These are phyloP conservation scores for Drosophila bocki DNA, from an alignment of 1,140 invertebrate genomes.

Conservation along the genomic window DNA sequence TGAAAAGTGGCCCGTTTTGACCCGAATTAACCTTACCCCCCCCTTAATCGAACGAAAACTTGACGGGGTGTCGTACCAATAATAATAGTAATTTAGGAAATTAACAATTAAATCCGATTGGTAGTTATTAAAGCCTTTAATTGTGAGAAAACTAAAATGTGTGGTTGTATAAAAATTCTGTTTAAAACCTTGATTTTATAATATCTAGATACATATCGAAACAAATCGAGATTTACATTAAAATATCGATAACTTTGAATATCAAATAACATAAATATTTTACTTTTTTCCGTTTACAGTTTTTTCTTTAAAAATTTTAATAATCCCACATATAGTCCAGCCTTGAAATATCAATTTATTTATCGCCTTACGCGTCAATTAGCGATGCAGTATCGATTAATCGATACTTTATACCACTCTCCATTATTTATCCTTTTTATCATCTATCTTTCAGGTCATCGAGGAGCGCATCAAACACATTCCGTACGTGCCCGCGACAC, in stretches of 20 bases:
- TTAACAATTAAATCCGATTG: not conserved
- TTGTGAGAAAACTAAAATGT: not conserved
- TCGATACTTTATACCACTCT: no score
- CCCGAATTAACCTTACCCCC: no score
- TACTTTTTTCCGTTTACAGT: not conserved
- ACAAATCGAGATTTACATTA: no score
- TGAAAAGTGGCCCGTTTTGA: no score
- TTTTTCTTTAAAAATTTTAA: no score
- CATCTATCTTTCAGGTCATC: slow-evolving; percentile 88
- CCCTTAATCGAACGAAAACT: slow-evolving; percentile 2
- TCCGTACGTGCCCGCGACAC: slow-evolving; percentile 88
- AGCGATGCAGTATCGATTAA: not conserved
- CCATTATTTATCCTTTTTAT: not conserved
- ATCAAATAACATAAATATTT: no score
- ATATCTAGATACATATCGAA: no score
- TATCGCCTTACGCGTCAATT: not conserved
- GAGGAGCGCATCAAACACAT: slow-evolving; percentile 92
- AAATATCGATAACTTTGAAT: no score
- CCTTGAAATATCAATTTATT: not conserved
- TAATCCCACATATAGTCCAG: not conserved
- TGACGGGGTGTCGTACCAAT: not conserved
- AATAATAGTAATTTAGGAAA: not conserved
- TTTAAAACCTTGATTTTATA: not conserved
- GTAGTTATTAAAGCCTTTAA: not conserved
- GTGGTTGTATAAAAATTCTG: not conserved